These are phyloP conservation scores for Acanthosoma haemorrhoidale DNA, from an alignment of 2,888 invertebrate genomes.

Conservation along the genomic window DNA sequence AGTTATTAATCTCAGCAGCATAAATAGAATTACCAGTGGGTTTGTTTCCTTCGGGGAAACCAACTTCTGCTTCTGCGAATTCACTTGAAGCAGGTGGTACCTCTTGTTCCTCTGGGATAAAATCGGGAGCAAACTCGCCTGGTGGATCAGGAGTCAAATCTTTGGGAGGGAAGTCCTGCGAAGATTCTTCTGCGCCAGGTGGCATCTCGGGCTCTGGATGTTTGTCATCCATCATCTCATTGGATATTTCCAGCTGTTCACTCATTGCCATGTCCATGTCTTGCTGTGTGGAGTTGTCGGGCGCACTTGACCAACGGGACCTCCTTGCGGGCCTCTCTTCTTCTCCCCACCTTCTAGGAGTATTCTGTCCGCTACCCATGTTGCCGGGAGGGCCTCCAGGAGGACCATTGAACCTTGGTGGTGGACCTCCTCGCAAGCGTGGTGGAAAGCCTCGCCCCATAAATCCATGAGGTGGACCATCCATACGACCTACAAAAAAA, in stretches of 20 bases:
- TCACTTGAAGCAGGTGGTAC: no score
- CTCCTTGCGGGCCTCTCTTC: neutral
- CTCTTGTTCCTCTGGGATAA: no score
- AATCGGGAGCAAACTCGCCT: neutral
- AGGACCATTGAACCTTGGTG: neutral
- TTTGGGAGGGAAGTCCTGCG: neutral
- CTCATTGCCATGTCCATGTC: neutral
- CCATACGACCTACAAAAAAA: conserved; percentile 29
- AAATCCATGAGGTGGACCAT: conserved; percentile 26
- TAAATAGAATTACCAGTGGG: neutral
- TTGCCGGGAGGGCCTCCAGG: neutral
- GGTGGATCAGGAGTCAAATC: neutral
- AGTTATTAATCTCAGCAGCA: neutral
- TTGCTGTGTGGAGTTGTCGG: neutral
- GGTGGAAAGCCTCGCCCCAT: conserved; percentile 30
- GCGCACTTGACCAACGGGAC: neutral
- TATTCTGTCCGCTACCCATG: neutral
- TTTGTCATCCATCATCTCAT: no score
- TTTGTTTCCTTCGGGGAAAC: neutral
- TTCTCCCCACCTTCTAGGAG: conserved; percentile 16
- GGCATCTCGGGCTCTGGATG: neutral
- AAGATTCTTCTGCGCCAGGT: neutral
- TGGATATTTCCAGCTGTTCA: no score
- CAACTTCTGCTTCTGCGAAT: neutral
- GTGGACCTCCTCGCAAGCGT: conserved; percentile 19